phyloP scores from a whole-genome alignment of 64 coral and sea anemone genomes.

The Hydrozoanthus tunicans region DNA sequence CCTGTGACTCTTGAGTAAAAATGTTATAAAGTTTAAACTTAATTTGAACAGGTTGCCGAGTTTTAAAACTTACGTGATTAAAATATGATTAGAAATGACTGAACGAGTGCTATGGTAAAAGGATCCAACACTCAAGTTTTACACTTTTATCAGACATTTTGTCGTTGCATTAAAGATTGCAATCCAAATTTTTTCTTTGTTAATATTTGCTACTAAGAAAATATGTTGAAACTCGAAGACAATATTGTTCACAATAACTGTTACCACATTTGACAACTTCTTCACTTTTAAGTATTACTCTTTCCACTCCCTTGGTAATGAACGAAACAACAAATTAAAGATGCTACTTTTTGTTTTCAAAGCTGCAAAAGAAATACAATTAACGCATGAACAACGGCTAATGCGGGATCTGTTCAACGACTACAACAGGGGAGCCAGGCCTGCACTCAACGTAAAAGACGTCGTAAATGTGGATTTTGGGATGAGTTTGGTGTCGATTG shows the following conservation, averaged over 20 bases:
- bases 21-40: not conserved
- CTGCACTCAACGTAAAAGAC: conserved; percentile 53
- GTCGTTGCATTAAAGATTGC: not conserved
- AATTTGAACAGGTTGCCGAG: not conserved
- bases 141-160: not conserved
- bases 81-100: too few species aligned
- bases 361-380: conserved; percentile 25
- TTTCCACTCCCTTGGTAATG: not conserved
- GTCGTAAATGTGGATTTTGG: conserved; percentile 81
- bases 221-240: not conserved
- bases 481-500: conserved; percentile 78
- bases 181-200: not conserved
- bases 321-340: not conserved
- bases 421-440: conserved; percentile 81
- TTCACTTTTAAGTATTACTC: too few species aligned
- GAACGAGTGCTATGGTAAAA: too few species aligned
- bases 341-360: not conserved
- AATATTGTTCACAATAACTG: not conserved
- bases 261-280: not conserved
- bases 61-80: not conserved
- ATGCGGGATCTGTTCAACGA: conserved; percentile 64
- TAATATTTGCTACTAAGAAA: not conserved
- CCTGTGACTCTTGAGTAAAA: not conserved
- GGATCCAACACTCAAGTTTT: too few species aligned
- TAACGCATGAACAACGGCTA: conserved; percentile 72